Base-by-base conservation (phyloP, 1,140 invertebrate genomes). In the Drosophila guanche region DNA sequence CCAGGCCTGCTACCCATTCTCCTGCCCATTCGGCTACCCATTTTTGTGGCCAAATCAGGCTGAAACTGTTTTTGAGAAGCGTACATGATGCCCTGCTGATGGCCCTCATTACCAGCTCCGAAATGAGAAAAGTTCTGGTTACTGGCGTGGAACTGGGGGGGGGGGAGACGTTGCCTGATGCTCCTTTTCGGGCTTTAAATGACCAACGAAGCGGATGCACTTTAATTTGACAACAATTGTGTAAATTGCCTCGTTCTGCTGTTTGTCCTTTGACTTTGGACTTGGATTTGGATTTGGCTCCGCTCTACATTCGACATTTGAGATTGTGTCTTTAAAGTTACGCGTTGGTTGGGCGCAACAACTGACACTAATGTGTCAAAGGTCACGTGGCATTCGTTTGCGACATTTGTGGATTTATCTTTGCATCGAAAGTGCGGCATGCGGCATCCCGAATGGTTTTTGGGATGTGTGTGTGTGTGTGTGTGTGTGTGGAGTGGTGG, bases 171-270 rank as follows among this genome's bases (percentile, higher is more conserved):
- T 1, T 27, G 25, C 27, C 27, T 29, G 5, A 45, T 45, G 48
- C 41, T 53, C 56, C 68, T 70, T 62, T 78, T 83, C 60, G 65
- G 83, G 83, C 83, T 90, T 90, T 77, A 90, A 90, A 81, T 90
- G 81, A 83, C 88, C 86, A 90, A 71, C 88, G 74, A 90, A 90
- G 86, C 86, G 86, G 88, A 90, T 90, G 86, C 88, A 90, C 86
- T 90, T 90, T 90, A 90, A 90, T 90, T 90, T 90, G 88, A 90
- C 88, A 86, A 90, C 88, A 90, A 90, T 90, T 90, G 88, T 62
- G 88, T 84, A 90, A 90, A 90, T 90, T 90, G 81, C 79, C 72
- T 86, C 79, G 86, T 83, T 79, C 72, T 79, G 54, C 70, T 88
- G 78, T 88, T 79, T 83, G 83, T 86, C 74, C 81, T 78, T 88